A percentile compares a stretch with the other conserved stretches of the same genome.
These are phyloP conservation scores for Mus minutoides DNA, from an alignment of 2,797 vertebrate genomes.

Conservation along the genomic window DNA sequence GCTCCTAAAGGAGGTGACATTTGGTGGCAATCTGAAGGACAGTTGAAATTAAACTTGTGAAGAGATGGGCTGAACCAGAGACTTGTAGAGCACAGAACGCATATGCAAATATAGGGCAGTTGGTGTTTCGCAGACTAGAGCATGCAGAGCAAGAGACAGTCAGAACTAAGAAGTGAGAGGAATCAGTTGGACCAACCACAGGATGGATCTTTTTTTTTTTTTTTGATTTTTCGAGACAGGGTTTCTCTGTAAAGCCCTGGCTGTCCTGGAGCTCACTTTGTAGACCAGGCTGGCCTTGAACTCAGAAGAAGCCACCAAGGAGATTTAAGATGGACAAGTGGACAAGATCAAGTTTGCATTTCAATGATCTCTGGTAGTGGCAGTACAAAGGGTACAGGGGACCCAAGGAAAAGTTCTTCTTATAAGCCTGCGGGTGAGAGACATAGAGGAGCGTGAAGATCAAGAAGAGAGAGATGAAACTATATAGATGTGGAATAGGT, in stretches of 20 bases:
- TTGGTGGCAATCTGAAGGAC: not conserved
- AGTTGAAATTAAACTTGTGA: not conserved
- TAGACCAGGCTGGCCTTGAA: no score
- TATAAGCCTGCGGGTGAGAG: not conserved
- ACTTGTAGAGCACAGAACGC: not conserved
- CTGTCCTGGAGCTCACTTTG: no score
- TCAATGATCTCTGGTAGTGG: not conserved
- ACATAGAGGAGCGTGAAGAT: not conserved
- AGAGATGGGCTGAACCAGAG: not conserved
- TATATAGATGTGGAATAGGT: not conserved
- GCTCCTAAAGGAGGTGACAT: not conserved
- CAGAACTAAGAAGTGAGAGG: not conserved
- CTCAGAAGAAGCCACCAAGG: slow-evolving; percentile 6
- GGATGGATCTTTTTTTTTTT: not conserved
- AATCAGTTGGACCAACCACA: not conserved
- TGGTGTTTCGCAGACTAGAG: not conserved
- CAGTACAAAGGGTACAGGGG: not conserved
- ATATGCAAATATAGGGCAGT: not conserved
- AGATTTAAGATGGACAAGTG: slow-evolving; percentile 20
- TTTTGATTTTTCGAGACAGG: no score
- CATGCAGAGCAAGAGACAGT: not conserved
- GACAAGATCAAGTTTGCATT: not conserved
- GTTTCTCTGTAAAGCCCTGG: no score
- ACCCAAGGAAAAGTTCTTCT: not conserved
- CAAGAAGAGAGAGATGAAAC: not conserved